phyloP scores from a whole-genome alignment of 2,797 vertebrate genomes.

The Mormyrops attenuatus region DNA sequence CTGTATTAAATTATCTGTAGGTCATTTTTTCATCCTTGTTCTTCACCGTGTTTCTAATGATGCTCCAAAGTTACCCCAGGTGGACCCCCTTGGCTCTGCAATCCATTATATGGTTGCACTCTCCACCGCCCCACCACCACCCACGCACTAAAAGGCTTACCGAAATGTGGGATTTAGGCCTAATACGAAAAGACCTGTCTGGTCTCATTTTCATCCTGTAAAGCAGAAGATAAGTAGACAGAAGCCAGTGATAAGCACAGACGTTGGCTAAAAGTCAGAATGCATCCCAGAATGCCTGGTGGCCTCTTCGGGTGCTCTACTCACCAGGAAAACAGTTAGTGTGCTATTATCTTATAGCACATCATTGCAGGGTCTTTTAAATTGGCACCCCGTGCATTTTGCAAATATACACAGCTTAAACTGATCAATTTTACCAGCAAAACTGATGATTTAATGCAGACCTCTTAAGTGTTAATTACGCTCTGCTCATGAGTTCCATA shows the following conservation, averaged over 20 bases:
- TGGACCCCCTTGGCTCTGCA: neutral
- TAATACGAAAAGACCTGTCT: neutral
- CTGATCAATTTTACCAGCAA: neutral
- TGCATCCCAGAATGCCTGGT: neutral
- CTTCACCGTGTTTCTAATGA: neutral
- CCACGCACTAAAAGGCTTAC: neutral
- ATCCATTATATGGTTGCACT: neutral
- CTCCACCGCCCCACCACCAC: neutral
- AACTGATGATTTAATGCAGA: neutral
- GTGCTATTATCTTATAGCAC: neutral
- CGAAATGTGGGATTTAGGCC: neutral
- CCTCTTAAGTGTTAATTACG: neutral
- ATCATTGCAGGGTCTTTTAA: neutral
- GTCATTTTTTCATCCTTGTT: neutral
- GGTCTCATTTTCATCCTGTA: constrained; percentile 23
- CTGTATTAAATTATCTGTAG: neutral
- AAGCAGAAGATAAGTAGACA: neutral
- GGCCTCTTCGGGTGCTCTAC: neutral
- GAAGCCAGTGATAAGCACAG: neutral
- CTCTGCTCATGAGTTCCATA: neutral
- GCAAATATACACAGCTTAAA: neutral
- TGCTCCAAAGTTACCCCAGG: neutral
- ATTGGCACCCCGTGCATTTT: neutral
- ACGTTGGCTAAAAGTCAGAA: neutral
- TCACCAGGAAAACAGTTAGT: neutral